Evolutionary conservation across 2,888 invertebrate species (phyloP).

Genomic region (Strigamia maritima): DNA sequence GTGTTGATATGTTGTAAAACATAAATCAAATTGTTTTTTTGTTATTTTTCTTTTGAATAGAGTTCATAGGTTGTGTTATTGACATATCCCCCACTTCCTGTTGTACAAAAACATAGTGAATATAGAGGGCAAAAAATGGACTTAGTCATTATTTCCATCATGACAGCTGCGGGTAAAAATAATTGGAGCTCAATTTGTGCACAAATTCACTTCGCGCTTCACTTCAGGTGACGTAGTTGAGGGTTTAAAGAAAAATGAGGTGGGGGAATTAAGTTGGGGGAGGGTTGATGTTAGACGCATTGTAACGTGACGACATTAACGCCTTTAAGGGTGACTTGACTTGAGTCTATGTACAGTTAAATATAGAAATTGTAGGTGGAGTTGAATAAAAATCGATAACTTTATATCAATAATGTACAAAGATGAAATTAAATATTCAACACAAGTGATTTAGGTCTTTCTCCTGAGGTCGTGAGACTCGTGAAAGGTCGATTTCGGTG

Average conservation of each 20-base stretch:
- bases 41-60: no score
- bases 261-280: not conserved
- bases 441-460: no score
- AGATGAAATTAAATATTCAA: not conserved
- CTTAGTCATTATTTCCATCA: not conserved
- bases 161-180: conserved; percentile 7
- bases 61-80: not conserved
- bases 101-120: not conserved
- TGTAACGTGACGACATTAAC: conserved; percentile 9
- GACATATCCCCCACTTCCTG: not conserved
- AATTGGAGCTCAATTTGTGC: not conserved
- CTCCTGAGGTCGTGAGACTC: no score
- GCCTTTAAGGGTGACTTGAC: not conserved
- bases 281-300: not conserved
- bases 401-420: not conserved
- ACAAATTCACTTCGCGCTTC: not conserved
- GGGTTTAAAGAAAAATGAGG: not conserved
- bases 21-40: no score
- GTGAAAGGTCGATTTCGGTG: not conserved
- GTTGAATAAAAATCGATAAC: not conserved
- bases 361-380: no score
- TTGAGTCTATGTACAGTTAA: no score
- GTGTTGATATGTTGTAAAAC: no score
- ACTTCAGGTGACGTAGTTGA: not conserved
- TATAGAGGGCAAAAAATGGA: not conserved